Base-by-base conservation (phyloP, 2,113 vertebrate species). In the Embiotoca jacksoni region DNA sequence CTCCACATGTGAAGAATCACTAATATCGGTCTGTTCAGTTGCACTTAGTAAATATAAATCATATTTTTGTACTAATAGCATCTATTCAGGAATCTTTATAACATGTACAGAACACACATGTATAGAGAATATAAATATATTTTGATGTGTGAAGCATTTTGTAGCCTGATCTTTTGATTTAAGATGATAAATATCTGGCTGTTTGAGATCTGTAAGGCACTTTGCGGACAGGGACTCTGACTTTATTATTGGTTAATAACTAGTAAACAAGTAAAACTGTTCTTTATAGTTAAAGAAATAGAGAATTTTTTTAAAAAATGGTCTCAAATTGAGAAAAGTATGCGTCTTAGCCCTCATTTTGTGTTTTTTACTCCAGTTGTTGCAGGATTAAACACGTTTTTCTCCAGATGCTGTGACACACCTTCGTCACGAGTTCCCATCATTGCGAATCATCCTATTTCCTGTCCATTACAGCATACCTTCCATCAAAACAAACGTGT, bases 401-500 rank as follows among this genome's bases (percentile, higher is more conserved):
- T 33, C 13, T 54, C 6, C 5, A 54, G 31, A 14, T 15, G 13
- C 49, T 49, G 15, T 60, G 30, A 57, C 60, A 44, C 68, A 46
- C 16, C 30, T 58, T 13, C 65, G 7, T 16, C n/a, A 3, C 36
- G 37, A 57, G 66, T 78, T 89, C 64, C 63, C 56, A 73, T 33
- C 62, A 58, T 52, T 53, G 6, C 6, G 35, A 16, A 32, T 80
- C 37, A 41, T 71, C 49, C 0, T 54, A 3, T 67, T 6, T 74
- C 50, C 16, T 36, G 46, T 62, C 49, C 59, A 10, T 77, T 66
- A 67, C 67, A 80, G 64, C 69, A 57, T 30, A 31, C 30, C 23
- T 15, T 55, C 23, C 44, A 62, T 58, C 32, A 47, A 57, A 77
- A 81, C 30, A 56, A 60, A 5, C 32, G 23, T 36, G 41, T 47